Evolutionary conservation across 1,140 invertebrate species (phyloP), one percentile per base, ranked within the genome.

Genomic region (Cotesia vestalis): DNA sequence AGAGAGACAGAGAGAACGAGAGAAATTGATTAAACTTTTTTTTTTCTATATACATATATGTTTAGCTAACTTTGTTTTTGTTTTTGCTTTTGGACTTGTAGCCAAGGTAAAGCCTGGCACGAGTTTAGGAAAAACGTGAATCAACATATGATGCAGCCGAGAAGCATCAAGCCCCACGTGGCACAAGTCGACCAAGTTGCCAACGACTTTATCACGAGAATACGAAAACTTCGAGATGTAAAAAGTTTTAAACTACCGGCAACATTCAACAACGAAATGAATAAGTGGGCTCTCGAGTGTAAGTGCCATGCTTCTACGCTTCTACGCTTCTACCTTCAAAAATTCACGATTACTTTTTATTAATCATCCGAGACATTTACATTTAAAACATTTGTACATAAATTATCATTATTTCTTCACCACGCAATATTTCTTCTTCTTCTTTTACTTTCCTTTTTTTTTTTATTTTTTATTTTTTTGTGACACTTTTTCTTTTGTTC

Each of bases 281-380:
- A 90, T 77, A 89, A 91, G 78, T 91, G 92, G 90, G 85, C 91
- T 1, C 78, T 94, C 14, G 93, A 94, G 79, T 91, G 87, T 88
- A 78, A 85, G 85, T 79, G 72, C 46, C 40, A 46, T 2, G 34
- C 63, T 52, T 27, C 27, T 27, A 27, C 27, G 27, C 27, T 27
- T 27, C 27, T 27, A 27, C 27, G 27, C 27, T 27, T 27, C 27
- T 27, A 27, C 27, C 27, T 27, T 27, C n/a, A 51, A 67, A 60
- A 66, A 74, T 67, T 35, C 17, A 34, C 59, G 55, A 52, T 63
- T 27, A 72, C 9, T 60, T 66, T 46, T 72, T 72, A 72, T 72
- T 66, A 57, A 72, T 72, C 70, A 72, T 53, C 62, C 11, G 62
- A 51, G 61, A 55, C 62, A 60, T 20, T 52, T 64, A 61, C 34